Evolutionary conservation across 1,140 invertebrate species (phyloP), one percentile per base, ranked within the genome.

Genomic region (Brachionus angularis): DNA sequence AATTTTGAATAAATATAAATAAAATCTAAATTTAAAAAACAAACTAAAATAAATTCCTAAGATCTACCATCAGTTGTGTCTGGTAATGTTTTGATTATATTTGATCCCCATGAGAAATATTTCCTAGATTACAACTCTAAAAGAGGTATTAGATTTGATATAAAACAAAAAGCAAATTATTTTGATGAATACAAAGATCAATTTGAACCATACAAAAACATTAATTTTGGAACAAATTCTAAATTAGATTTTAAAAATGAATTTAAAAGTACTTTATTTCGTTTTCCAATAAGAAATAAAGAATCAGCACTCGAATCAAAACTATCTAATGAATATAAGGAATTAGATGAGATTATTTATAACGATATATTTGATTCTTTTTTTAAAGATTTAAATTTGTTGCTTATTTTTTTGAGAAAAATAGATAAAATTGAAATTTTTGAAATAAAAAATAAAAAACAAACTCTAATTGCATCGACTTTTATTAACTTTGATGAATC

Each of bases 11-110:
- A 8, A 8, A 8, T 50, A 25, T 52, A 8, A 25, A 16, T 10
- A 12, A 18, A 18, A 10, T 8, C 8, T 14, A 55, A 34, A 61
- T 36, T 27, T 21, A 39, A 18, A 34, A 52, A 34, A 47, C 4
- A 55, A 52, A 8, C 0, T 69, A 0, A 31, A 46, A 34, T 31
- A 42, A 47, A 27, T 62, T 53, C 47, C 31, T 64, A 70, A 79
- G 78, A 78, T 74, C 72, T 76, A 25, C 76, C 76, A n/a, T 72
- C 73, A 44, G 75, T 78, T 2, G 47, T 79, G 0, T 77, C 76
- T 72, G 78, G 78, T 29, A 55, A 75, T 18, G 71, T 72, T 14
- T 18, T 78, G 10, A 71, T 74, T 3, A 72, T 78, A n/a, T 73
- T 79, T 27, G 75, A 78, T 58, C 77, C 77, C 0, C 74, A 78